A percentile compares a stretch with the other conserved stretches of the same genome.
phyloP scores from a whole-genome alignment of 2,113 vertebrate genomes.

The Dermatemys mawii region DNA sequence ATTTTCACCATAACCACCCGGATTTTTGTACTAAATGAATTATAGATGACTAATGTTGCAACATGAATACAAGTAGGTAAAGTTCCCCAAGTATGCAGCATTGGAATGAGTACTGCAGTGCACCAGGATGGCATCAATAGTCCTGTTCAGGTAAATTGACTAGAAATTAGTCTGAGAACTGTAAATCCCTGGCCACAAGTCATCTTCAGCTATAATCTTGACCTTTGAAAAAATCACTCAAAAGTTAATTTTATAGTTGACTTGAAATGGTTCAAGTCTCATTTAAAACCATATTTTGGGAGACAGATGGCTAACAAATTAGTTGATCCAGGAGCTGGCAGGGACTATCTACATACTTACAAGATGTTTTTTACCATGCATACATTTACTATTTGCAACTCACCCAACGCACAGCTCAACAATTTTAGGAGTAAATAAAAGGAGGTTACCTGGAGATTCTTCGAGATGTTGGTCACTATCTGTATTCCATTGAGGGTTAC shows the following conservation, averaged over 20 bases:
- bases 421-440: not conserved
- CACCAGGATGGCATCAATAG: not conserved
- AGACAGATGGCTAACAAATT: not conserved
- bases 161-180: not conserved
- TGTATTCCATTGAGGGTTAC: no score
- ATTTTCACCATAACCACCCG: no score
- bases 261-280: rapidly evolving
- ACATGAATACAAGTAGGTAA: not conserved
- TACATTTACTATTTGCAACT: not conserved
- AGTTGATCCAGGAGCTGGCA: not conserved
- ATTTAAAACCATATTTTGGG: not conserved
- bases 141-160: not conserved
- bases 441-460: not conserved
- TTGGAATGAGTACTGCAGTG: not conserved
- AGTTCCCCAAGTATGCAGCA: not conserved
- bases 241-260: not conserved
- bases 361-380: not conserved
- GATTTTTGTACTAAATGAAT: no score
- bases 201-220: not conserved
- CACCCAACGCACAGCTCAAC: not conserved
- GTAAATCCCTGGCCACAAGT: not conserved
- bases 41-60: no score
- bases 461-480: no score
- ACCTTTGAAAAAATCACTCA: not conserved
- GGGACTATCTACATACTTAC: not conserved